Evolutionary conservation across 2,113 vertebrate genomes (phyloP), one percentile per base, ranked within the genome.

Genomic region (Lagopus leucura): DNA sequence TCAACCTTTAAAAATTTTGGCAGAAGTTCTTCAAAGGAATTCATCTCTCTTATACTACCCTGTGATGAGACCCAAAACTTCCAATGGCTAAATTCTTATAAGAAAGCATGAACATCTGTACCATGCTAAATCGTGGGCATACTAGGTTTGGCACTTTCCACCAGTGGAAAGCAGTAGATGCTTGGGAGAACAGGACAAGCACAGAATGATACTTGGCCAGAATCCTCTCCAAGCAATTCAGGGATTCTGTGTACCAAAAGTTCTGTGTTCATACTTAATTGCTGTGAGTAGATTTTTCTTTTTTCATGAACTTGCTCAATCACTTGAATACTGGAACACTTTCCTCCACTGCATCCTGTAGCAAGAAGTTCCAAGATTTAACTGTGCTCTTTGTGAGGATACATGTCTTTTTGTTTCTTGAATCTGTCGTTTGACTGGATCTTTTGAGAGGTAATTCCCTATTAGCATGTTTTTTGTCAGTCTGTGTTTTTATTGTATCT

Each of bases 1-100:
- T n/a, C 50, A 93, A 80, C 34, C 36, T 77, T 82, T 93, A 60
- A 92, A 93, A 93, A 30, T 50, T 34, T 92, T 88, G 87, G 87
- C 89, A 82, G 30, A 94, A 89, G 32, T 80, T 92, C 85, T 94
- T 76, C 52, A 58, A 82, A 87, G 50, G 60, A 87, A 63, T 95
- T 82, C 0, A 27, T 54, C 13, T 91, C 32, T 86, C 63, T 72
- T 65, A 73, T 25, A 74, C 34, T 82, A 34, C 20, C 43, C 57
- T 47, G 17, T 19, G 20, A 65, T 28, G 61, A 80, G 65, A 42
- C 54, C 78, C n/a, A 4, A 54, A 92, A 5, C 40, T 85, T 50
- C 54, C 85, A 87, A 9, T 58, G 22, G 48, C 63, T 80, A 43
- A 87, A 76, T 92, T 88, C 30, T 88, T 84, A 21, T 52, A 82